Evolutionary conservation across 2,888 invertebrate genomes (phyloP).

Genomic region (Theretra japonica): DNA sequence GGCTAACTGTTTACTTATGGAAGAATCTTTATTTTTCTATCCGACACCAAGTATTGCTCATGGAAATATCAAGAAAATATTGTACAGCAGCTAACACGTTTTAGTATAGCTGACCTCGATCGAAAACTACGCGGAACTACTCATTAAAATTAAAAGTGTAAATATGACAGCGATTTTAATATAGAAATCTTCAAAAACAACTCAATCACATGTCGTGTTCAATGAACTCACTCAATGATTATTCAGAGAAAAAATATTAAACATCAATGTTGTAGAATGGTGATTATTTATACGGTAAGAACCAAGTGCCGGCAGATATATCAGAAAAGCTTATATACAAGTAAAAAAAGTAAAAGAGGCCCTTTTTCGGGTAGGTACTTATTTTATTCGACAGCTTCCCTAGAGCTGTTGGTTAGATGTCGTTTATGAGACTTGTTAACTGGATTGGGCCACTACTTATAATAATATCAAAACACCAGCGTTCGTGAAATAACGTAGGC

Average conservation of each 20-base stretch:
- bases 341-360: no score
- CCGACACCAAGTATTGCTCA: neutral
- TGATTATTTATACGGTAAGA: neutral
- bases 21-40: neutral
- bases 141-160: neutral
- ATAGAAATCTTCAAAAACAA: conserved; percentile 4
- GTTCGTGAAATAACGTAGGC: no score
- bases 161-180: conserved; percentile 13
- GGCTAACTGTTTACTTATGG: no score
- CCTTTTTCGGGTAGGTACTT: no score
- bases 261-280: neutral
- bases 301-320: no score
- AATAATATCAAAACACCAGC: no score
- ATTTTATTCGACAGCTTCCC: no score
- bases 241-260: neutral
- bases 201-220: conserved; percentile 16
- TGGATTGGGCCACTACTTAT: no score
- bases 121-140: conserved; percentile 1
- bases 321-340: no score
- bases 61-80: conserved; percentile 1
- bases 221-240: neutral
- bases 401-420: no score
- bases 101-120: conserved; percentile 9
- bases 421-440: no score
- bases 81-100: neutral